Conservation (phyloP, 2,113 vertebrate species). For the Halcyon malimbica region DNA sequence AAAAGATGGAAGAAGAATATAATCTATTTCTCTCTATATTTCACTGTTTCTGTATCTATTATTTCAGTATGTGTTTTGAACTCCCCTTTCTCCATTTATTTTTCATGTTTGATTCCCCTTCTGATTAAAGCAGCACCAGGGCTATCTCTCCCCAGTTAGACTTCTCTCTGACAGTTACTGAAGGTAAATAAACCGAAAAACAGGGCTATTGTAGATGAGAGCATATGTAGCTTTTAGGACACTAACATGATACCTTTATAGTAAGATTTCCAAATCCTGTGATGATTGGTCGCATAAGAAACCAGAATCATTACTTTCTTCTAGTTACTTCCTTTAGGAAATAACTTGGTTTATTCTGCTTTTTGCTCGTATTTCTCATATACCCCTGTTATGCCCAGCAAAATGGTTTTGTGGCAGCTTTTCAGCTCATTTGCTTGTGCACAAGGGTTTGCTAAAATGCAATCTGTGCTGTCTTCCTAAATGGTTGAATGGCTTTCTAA, state of each 20-base stretch:
- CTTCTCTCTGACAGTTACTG: background rate
- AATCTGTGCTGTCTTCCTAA: background rate
- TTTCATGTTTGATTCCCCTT: background rate
- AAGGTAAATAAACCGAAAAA: background rate
- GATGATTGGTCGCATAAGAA: background rate
- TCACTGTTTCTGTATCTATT: background rate
- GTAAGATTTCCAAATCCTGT: background rate
- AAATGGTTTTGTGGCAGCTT: background rate
- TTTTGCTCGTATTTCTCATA: background rate
- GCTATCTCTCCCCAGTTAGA: background rate
- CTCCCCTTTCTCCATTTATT: background rate
- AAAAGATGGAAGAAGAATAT: background rate
- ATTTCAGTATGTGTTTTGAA: background rate
- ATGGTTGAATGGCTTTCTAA: background rate
- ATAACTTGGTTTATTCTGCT: background rate
- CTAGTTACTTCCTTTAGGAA: background rate
- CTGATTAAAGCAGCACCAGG: background rate
- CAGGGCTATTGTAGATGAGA: background rate
- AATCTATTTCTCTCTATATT: background rate
- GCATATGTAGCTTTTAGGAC: background rate
- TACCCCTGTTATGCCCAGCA: background rate
- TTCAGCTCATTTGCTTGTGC: background rate
- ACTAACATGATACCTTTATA: background rate
- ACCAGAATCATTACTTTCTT: background rate
- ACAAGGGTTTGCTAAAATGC: background rate